These are phyloP conservation scores for Oegoconia quadripuncta DNA, from an alignment of 2,888 invertebrate species.

Conservation along the genomic window DNA sequence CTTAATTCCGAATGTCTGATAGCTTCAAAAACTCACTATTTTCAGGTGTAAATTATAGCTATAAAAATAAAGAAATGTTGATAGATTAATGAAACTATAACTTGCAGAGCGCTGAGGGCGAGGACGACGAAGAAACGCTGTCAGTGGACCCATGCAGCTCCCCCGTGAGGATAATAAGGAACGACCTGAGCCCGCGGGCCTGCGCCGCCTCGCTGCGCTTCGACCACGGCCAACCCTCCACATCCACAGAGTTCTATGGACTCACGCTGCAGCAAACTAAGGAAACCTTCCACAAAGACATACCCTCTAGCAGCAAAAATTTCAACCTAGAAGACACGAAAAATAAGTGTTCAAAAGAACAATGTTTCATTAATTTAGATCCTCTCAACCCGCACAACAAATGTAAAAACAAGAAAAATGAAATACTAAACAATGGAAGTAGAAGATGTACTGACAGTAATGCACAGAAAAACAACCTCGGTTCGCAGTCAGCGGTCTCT, in stretches of 20 bases:
- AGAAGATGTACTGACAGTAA: constrained; percentile 64
- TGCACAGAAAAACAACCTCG: constrained; percentile 50
- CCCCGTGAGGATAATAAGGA: constrained; percentile 53
- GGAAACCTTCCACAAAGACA: constrained; percentile 59
- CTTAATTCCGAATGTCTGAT: no score
- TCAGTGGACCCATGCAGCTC: constrained; percentile 72
- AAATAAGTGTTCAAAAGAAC: constrained; percentile 48
- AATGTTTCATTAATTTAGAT: constrained; percentile 42
- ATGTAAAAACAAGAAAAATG: constrained; percentile 40
- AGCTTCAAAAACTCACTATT: no score
- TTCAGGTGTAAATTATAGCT: no score
- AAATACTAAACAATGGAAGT: constrained; percentile 57
- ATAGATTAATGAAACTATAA: neutral
- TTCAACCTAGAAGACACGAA: constrained; percentile 54
- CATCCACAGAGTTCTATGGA: constrained; percentile 49
- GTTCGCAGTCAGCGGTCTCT: constrained; percentile 30
- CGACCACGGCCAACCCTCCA: constrained; percentile 35
- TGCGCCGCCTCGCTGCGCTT: constrained; percentile 25
- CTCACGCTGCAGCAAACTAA: constrained; percentile 59
- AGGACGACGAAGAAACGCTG: constrained; percentile 79
- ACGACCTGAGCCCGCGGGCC: constrained; percentile 53
- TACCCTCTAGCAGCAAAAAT: constrained; percentile 68
- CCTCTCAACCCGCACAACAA: constrained; percentile 48
- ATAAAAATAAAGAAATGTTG: neutral
- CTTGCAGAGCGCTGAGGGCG: constrained; percentile 70